phyloP scores from a whole-genome alignment of 2,888 invertebrate species.

The Trichopria drosophilae region DNA sequence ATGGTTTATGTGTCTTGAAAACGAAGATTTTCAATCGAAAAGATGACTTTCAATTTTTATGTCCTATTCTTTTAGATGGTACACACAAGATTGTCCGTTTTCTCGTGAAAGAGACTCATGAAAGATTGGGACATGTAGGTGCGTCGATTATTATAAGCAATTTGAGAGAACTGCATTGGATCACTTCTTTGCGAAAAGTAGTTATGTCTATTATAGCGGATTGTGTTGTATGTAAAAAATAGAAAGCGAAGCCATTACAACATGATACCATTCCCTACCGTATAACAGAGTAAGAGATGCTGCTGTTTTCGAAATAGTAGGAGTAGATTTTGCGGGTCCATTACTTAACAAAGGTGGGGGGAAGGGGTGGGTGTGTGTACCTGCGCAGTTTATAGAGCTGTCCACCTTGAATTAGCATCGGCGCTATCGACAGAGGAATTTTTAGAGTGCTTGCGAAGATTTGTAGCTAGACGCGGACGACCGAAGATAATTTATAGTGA shows the following conservation, averaged over 20 bases:
- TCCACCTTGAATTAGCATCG: slow-evolving; percentile 41
- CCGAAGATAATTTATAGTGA: slow-evolving; percentile 47
- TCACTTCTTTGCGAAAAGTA: slow-evolving; percentile 22
- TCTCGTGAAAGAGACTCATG: slow-evolving; percentile 32
- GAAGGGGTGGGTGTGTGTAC: slow-evolving; percentile 50
- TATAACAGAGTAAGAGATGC: slow-evolving; percentile 36
- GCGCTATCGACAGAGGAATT: slow-evolving; percentile 41
- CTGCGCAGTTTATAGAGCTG: slow-evolving; percentile 46
- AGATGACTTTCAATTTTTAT: slow-evolving; percentile 11
- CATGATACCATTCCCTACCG: slow-evolving; percentile 41
- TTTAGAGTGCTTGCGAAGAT: slow-evolving; percentile 43
- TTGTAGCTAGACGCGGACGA: slow-evolving; percentile 46
- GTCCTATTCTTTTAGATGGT: not conserved
- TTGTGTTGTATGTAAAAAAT: slow-evolving; percentile 33
- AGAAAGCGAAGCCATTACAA: slow-evolving; percentile 33
- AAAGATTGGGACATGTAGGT: slow-evolving; percentile 31
- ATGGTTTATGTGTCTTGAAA: slow-evolving; percentile 16
- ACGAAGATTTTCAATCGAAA: no score
- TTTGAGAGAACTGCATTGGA: slow-evolving; percentile 34
- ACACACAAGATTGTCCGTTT: slow-evolving; percentile 1
- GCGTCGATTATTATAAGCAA: slow-evolving; percentile 28
- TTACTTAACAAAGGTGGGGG: slow-evolving; percentile 37
- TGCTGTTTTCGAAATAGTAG: slow-evolving; percentile 34
- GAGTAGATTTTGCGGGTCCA: slow-evolving; percentile 51
- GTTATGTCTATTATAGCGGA: slow-evolving; percentile 17